Evolutionary conservation across 2,113 vertebrate genomes (phyloP), one percentile per base, ranked within the genome.

Genomic region (Acrocephalus arundinaceus): DNA sequence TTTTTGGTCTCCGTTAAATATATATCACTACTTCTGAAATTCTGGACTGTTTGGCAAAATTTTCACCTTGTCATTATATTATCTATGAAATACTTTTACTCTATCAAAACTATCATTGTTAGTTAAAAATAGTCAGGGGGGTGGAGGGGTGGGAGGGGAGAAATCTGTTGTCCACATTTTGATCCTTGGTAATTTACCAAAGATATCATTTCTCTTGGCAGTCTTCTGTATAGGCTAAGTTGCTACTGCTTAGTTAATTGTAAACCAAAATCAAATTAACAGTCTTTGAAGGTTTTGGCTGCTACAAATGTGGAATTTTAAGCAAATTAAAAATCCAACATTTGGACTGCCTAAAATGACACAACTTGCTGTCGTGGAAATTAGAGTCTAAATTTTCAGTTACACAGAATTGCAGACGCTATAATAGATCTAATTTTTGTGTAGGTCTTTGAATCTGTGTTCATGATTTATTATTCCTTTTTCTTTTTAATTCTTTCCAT

Each of bases 241-340:
- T 97, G 98, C 98, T 98, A 98, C 98, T 97, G 97, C 96, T 87
- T 97, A 97, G 97, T 95, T 98, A 97, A 98, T 97, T 98, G 96
- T 98, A 98, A 98, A 98, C 97, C 97, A 97, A 97, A 98, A 97
- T 98, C 97, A 98, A 98, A 98, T 98, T 98, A 98, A 97, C 96
- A 95, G 98, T 87, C 96, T 94, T 98, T 94, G 96, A 97, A 96
- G 89, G 95, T 97, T 84, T 87, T 94, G 93, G 93, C 94, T 97
- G 87, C 90, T 87, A 86, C 16, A 39, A 93, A 87, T 54, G 61
- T 83, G 90, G 90, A 95, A 79, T 72, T 82, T 82, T 85, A 67
- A 94, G 76, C 81, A 86, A 96, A 93, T 85, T 89, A 81, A 79
- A 81, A 95, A 96, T 87, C 68, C 73, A 84, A 93, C 95, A 84